Conservation (phyloP, 1,140 invertebrate species). For the Drosophila triauraria region DNA sequence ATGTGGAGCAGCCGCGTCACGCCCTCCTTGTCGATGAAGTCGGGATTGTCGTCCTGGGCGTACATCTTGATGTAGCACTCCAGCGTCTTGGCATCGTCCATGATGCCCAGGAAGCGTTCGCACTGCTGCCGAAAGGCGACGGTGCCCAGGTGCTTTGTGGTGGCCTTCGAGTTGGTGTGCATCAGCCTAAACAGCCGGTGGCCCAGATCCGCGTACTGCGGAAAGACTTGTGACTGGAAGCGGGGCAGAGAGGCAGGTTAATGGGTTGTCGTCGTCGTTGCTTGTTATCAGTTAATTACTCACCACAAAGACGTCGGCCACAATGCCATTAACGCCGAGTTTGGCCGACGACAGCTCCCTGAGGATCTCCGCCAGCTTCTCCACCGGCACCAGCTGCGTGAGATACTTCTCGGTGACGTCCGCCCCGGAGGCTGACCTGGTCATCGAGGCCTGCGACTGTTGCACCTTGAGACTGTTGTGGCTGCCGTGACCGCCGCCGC, state of each 20-base stretch:
- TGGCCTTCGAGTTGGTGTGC: conserved; percentile 87
- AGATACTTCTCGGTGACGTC: conserved; percentile 87
- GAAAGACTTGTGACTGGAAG: conserved; percentile 90
- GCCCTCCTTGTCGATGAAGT: conserved; percentile 85
- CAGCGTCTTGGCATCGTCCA: conserved; percentile 88
- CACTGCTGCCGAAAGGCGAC: conserved; percentile 89
- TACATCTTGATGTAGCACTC: conserved; percentile 90
- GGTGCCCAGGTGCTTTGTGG: conserved; percentile 87
- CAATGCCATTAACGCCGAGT: conserved; percentile 89
- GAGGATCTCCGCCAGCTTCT: conserved; percentile 90
- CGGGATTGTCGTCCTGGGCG: conserved; percentile 84
- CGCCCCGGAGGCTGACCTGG: conserved; percentile 87
- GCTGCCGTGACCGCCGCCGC: conserved; percentile 55
- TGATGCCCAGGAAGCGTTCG: conserved; percentile 89
- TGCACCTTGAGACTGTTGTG: conserved; percentile 72
- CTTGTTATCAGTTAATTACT: conserved; percentile 64
- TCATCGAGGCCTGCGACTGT: conserved; percentile 74
- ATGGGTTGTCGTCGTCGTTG: conserved; percentile 6
- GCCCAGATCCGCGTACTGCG: conserved; percentile 90
- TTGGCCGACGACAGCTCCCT: conserved; percentile 87
- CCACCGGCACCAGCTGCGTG: conserved; percentile 89
- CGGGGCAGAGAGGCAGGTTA: conserved; percentile 33
- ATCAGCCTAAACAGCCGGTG: conserved; percentile 89
- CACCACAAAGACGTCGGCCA: conserved; percentile 88
- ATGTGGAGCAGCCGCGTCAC: conserved; percentile 88